These are phyloP conservation scores for Chymomyza costata DNA, from an alignment of 1,140 invertebrate genomes.

Conservation along the genomic window DNA sequence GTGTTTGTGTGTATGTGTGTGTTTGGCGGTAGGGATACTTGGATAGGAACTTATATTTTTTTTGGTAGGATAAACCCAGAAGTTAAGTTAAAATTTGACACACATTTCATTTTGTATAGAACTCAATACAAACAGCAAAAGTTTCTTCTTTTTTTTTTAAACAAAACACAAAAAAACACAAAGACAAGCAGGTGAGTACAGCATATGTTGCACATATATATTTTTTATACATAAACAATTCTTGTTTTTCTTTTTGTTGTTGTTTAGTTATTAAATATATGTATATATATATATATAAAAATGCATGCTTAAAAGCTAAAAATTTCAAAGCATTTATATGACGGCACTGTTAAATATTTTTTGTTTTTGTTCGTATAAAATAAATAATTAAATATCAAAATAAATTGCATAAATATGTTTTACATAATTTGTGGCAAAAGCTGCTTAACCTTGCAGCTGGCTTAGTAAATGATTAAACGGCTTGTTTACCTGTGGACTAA, in stretches of 20 bases:
- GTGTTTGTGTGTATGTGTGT: too few species aligned
- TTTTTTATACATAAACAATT: conserved; percentile 26
- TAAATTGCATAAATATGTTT: conserved; percentile 25
- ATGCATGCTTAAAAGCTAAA: conserved; percentile 53
- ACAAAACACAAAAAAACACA: conserved; percentile 62
- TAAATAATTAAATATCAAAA: conserved; percentile 50
- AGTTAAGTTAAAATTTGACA: conserved; percentile 30
- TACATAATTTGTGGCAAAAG: conserved; percentile 23
- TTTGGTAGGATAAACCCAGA: too few species aligned
- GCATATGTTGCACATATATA: conserved; percentile 61
- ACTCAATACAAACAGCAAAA: conserved; percentile 44
- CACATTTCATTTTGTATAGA: conserved; percentile 69
- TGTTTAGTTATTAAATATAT: conserved; percentile 36
- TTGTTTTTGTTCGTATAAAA: conserved; percentile 27
- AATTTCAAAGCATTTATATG: conserved; percentile 51
- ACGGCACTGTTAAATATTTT: conserved; percentile 47
- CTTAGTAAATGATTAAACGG: conserved; percentile 57
- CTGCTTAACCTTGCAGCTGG: conserved; percentile 54
- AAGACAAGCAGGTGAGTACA: conserved; percentile 41
- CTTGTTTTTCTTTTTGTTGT: too few species aligned
- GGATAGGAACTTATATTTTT: too few species aligned
- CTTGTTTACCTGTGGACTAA: conserved; percentile 90
- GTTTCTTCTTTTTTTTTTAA: conserved; percentile 33
- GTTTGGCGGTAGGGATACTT: too few species aligned
- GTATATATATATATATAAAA: conserved; percentile 40